Evolutionary conservation across 2,888 invertebrate genomes (phyloP), one percentile per base, ranked within the genome.

Genomic region (Rambutsinella grinnellia): DNA sequence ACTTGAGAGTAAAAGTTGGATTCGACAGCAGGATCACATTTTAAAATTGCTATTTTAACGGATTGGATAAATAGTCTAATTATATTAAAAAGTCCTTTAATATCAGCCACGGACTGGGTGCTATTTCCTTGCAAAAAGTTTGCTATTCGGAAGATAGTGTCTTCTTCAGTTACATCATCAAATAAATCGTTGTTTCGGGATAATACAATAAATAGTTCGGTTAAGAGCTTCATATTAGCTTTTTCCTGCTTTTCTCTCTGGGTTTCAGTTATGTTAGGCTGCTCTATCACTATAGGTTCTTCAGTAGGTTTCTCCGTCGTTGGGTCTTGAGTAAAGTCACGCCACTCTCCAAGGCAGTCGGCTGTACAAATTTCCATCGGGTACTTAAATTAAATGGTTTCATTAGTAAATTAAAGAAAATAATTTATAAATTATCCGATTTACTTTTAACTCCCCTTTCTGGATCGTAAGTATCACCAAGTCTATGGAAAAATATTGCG

Each of bases 11-110:
- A 67, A 44, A 74, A 80, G 0, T 58, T 54, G 24, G 23, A 17
- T 2, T 44, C 27, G 1, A 80, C 23, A 56, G 49, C 78, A 0
- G 78, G 78, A 6, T 53, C 21, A 57, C 78, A 78, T 1, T 66
- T 44, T 10, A 47, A 19, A 10, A 69, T 21, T 5, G 56, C 36
- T 10, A 80, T 68, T 46, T 61, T 15, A 65, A 80, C 63, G 17
- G 80, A 74, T 3, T 65, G 44, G 19, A 67, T 68, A 0, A 80
- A 60, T 0, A 80, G 54, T 46, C 60, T 74, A 6, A 75, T 47
- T 3, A 68, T 66, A 3, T 58, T 19, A 1, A 56, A n/a, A 3
- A 3, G 2, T 19, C 53, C 66, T 2, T n/a, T n/a, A n/a, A n/a
- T n/a, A n/a, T n/a, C n/a, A n/a, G n/a, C n/a, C n/a, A n/a, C 54